phyloP scores from a whole-genome alignment of 1,140 invertebrate species.

The Drosophila eugracilis region DNA sequence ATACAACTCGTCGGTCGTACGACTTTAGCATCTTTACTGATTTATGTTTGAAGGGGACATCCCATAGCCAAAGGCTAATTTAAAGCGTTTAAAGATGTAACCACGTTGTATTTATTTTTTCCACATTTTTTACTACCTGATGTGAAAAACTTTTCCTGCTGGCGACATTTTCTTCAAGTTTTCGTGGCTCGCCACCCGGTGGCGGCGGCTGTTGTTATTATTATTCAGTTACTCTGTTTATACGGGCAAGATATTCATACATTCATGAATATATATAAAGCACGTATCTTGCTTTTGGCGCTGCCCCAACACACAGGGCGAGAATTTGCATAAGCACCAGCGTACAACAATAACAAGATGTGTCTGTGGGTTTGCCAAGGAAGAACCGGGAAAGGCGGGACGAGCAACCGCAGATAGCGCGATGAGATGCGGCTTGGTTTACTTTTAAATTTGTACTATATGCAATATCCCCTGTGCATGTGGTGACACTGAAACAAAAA shows the following conservation, averaged over 20 bases:
- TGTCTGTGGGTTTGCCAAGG: constrained; percentile 27
- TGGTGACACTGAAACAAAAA: constrained; percentile 13
- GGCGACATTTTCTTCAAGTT: constrained; percentile 63
- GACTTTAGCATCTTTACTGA: constrained; percentile 3
- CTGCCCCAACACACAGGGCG: constrained; percentile 68
- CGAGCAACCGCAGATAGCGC: constrained; percentile 70
- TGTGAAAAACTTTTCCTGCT: constrained; percentile 59
- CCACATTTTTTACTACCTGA: constrained; percentile 45
- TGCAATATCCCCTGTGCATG: constrained; percentile 33
- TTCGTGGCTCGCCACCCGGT: constrained; percentile 16
- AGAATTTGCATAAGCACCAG: constrained; percentile 79
- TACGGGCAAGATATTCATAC: constrained; percentile 78
- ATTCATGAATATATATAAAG: constrained; percentile 79
- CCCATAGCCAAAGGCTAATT: constrained; percentile 5
- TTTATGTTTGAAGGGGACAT: constrained; percentile 9
- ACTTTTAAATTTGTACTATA: constrained; percentile 79
- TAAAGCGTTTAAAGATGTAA: constrained; percentile 37
- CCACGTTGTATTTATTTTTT: constrained; percentile 32
- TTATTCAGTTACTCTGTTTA: constrained; percentile 82
- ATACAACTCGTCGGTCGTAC: constrained; percentile 18
- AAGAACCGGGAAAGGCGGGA: constrained; percentile 23
- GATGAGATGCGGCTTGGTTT: constrained; percentile 70
- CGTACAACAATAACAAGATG: constrained; percentile 55
- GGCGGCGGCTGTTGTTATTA: constrained; percentile 66
- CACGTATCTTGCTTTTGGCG: constrained; percentile 76